A percentile compares a stretch with the other conserved stretches of the same genome.
phyloP scores from a whole-genome alignment of 2,113 vertebrate species.

The Ovibos moschatus region DNA sequence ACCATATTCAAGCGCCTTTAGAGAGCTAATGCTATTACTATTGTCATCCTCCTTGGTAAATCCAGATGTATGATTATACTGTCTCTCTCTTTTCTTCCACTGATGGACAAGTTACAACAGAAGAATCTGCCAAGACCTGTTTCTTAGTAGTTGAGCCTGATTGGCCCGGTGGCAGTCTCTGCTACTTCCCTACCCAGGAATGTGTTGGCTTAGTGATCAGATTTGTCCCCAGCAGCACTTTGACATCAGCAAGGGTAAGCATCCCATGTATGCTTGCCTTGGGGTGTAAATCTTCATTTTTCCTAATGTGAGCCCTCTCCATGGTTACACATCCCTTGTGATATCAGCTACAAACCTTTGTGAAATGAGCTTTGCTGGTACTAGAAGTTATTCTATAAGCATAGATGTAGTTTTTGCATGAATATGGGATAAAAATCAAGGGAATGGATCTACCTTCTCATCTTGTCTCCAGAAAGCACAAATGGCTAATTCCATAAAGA shows the following conservation, averaged over 20 bases:
- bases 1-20: background rate
- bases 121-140: background rate
- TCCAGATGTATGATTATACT: background rate
- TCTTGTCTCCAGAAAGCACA: background rate
- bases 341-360: background rate
- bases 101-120: background rate
- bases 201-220: background rate
- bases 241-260: constrained; percentile 17
- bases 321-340: background rate
- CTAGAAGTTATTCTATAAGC: background rate
- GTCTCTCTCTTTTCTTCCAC: background rate
- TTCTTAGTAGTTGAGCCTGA: background rate
- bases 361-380: background rate
- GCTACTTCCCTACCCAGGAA: background rate
- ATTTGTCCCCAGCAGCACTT: constrained; percentile 21
- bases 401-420: background rate
- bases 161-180: background rate
- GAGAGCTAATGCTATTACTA: background rate
- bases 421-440: background rate
- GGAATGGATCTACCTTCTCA: background rate
- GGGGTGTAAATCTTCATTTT: background rate
- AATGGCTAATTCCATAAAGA: background rate
- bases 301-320: background rate
- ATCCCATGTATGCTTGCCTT: background rate
- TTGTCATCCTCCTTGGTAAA: background rate